phyloP scores from a whole-genome alignment of 2,113 vertebrate genomes.

The Pelecanus crispus region DNA sequence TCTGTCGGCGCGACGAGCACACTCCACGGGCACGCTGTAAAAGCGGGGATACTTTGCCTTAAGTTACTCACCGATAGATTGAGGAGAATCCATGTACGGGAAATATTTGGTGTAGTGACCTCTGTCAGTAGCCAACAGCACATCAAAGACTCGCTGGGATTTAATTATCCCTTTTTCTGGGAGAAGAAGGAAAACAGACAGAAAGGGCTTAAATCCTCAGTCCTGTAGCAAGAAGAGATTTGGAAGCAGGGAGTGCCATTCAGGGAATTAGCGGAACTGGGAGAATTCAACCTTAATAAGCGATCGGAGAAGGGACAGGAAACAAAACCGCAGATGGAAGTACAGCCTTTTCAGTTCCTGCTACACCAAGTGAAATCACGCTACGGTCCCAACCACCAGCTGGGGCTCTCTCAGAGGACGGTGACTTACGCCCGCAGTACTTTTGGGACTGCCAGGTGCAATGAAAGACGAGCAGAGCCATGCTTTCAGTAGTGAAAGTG shows the following conservation, averaged over 20 bases:
- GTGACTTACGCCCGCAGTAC: accelerated
- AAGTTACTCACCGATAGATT: constrained; percentile 79
- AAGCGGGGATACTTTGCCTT: accelerated
- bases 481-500: accelerated
- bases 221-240: not conserved
- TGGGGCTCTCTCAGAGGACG: not conserved
- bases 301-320: not conserved
- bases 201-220: not conserved
- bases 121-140: constrained; percentile 84
- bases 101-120: constrained; percentile 80
- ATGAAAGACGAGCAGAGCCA: not conserved
- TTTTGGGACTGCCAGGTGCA: not conserved
- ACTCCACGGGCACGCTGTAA: accelerated
- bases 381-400: not conserved
- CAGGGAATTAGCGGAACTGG: not conserved
- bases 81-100: constrained; percentile 88
- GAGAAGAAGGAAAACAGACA: not conserved
- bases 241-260: no score
- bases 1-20: accelerated
- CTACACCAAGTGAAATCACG: not conserved
- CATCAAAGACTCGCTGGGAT: constrained; percentile 79
- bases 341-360: not conserved
- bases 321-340: not conserved
- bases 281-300: not conserved
- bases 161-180: constrained; percentile 87